Base-by-base conservation (phyloP, 2,888 invertebrate species). In the Barypeithes pellucidus region DNA sequence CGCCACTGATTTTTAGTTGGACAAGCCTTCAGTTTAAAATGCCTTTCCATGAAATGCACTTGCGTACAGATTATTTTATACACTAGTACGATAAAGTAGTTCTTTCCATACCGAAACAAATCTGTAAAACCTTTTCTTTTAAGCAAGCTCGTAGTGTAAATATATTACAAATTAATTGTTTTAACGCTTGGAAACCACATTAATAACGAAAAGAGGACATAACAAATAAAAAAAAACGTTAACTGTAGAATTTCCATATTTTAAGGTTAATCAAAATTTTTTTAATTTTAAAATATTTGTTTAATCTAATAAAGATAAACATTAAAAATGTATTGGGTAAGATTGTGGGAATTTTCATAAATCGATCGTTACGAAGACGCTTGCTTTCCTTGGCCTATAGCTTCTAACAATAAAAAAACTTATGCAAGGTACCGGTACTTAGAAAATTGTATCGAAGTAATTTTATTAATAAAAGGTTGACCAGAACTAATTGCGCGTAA, bases 371-470 rank as follows among this genome's bases (percentile, higher is more conserved):
- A 54, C 7, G 29, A 54, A 14, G 29, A 9, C 11, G 20, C 11
- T 54, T 20, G 20, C 11, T 54, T 54, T 54, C 52, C 52, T 54
- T 54, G 52, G 52, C 52, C 24, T 29, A 52, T 24, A 29, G 8
- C 8, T 29, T 29, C 29, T 29, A 54, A 29, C 29, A 29, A 29
- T 54, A 29, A 7, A 14, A 20, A 14, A 29, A 29, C 22, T 54
- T 29, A 4, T 16, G 43, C 3, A 29, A 29, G 1, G 29, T 29
- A 29, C 29, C 29, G 1, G 29, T 29, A 29, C 29, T 29, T 29
- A 29, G 29, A 29, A 29, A 29, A 29, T 29, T 29, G 29, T 29
- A 29, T 4, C 29, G 5, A 29, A 5, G 1, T 29, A 29, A 29
- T 29, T 29, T 29, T 29, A 29, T 29, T 29, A 29, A 29, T 29